These are phyloP conservation scores for Stomorhina lunata DNA, from an alignment of 2,888 invertebrate genomes.

Conservation along the genomic window DNA sequence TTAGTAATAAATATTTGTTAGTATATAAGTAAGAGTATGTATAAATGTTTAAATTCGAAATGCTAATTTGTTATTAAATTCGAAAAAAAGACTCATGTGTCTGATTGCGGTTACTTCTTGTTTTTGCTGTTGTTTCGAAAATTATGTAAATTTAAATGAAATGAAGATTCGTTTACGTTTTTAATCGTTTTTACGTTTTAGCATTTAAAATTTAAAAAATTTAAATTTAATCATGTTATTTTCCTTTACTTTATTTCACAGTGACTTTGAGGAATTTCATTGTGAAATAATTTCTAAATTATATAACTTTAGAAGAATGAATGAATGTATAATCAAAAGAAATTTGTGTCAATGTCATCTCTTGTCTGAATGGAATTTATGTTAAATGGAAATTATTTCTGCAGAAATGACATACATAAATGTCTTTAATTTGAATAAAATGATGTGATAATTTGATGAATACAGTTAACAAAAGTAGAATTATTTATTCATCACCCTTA, in stretches of 20 bases:
- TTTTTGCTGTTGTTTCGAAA: neutral
- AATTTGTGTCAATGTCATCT: conserved; percentile 53
- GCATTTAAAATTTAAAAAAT: neutral
- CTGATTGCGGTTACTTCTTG: neutral
- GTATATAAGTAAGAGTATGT: neutral
- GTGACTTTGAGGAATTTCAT: conserved; percentile 24
- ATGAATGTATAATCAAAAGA: neutral
- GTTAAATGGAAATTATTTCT: neutral
- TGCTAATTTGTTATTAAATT: conserved; percentile 27
- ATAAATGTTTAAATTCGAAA: neutral
- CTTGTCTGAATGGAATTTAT: neutral
- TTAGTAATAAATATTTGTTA: conserved; percentile 40
- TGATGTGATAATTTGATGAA: neutral
- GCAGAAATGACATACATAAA: neutral
- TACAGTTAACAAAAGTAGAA: too few species aligned
- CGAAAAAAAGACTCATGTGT: neutral
- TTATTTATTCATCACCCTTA: neutral
- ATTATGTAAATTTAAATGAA: conserved; percentile 27
- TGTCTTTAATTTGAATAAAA: neutral
- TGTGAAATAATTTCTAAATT: conserved; percentile 33
- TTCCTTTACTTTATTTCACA: neutral
- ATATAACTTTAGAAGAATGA: conserved; percentile 42
- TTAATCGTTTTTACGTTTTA: too few species aligned
- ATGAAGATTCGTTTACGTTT: neutral
- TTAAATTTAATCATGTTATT: conserved; percentile 10